Conservation (phyloP, 2,797 vertebrate genomes). For the Numenius phaeopus region DNA sequence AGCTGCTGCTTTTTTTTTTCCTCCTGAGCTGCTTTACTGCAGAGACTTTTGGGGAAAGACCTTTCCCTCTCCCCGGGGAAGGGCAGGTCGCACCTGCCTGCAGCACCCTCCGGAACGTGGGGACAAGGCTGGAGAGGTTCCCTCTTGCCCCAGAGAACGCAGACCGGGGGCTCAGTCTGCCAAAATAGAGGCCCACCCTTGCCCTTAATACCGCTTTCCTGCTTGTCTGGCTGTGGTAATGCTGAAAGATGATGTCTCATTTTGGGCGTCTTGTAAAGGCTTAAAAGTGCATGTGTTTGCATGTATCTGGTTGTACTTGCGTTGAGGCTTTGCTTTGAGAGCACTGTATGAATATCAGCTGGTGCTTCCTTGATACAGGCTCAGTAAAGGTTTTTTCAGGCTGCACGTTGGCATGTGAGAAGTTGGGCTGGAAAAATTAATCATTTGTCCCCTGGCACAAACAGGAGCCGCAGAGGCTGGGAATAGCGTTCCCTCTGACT, state of each 20-base stretch:
- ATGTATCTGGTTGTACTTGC: background rate
- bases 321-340: background rate
- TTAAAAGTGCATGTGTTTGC: background rate
- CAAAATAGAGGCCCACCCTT: background rate
- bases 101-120: background rate
- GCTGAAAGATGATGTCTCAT: background rate
- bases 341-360: background rate
- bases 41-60: background rate
- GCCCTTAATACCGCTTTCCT: background rate
- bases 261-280: background rate
- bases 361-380: background rate
- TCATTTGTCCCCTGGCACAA: slow-evolving; percentile 6
- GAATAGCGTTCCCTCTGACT: background rate
- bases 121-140: background rate
- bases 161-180: background rate
- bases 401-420: background rate
- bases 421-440: background rate
- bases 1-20: background rate
- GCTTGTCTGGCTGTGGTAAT: background rate
- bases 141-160: fast-evolving
- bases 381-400: background rate
- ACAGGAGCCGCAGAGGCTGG: background rate
- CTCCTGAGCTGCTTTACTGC: background rate
- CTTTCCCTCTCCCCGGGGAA: background rate
- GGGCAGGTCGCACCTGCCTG: background rate